Evolutionary conservation across 1,140 invertebrate species (phyloP).

Genomic region (Neodiprion lecontei): DNA sequence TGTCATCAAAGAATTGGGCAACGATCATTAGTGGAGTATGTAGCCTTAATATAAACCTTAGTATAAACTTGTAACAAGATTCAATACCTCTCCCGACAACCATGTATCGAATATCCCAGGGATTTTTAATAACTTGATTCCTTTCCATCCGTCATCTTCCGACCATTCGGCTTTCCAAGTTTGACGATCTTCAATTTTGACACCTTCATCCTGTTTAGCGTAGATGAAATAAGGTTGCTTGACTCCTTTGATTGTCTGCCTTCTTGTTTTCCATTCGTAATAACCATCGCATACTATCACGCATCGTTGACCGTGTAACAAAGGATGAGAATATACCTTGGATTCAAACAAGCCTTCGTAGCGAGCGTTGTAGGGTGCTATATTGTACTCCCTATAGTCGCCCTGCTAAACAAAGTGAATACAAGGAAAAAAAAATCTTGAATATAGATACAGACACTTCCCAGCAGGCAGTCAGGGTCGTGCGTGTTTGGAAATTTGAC

Average conservation of each 20-base stretch:
- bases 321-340: slow-evolving; percentile 70
- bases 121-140: slow-evolving; percentile 73
- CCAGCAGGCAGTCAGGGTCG: background rate
- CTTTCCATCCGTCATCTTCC: slow-evolving; percentile 66
- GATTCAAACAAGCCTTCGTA: slow-evolving; percentile 73
- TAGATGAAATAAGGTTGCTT: slow-evolving; percentile 86
- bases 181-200: slow-evolving; percentile 65
- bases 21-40: slow-evolving; percentile 27
- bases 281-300: slow-evolving; percentile 82
- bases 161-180: slow-evolving; percentile 63
- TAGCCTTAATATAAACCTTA: too few species aligned
- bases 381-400: slow-evolving; percentile 70
- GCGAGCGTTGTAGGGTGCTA: slow-evolving; percentile 84
- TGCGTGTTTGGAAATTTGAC: slow-evolving; percentile 46
- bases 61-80: background rate
- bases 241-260: slow-evolving; percentile 51
- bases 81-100: slow-evolving; percentile 60
- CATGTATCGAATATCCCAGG: slow-evolving; percentile 80
- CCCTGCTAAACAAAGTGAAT: slow-evolving; percentile 58
- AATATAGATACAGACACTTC: background rate
- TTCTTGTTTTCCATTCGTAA: slow-evolving; percentile 86
- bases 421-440: slow-evolving; percentile 13
- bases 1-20: slow-evolving; percentile 17
- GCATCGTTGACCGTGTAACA: slow-evolving; percentile 76
- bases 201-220: slow-evolving; percentile 63